Evolutionary conservation across 2,797 vertebrate species (phyloP), one percentile per base, ranked within the genome.

Genomic region (Sparus aurata): DNA sequence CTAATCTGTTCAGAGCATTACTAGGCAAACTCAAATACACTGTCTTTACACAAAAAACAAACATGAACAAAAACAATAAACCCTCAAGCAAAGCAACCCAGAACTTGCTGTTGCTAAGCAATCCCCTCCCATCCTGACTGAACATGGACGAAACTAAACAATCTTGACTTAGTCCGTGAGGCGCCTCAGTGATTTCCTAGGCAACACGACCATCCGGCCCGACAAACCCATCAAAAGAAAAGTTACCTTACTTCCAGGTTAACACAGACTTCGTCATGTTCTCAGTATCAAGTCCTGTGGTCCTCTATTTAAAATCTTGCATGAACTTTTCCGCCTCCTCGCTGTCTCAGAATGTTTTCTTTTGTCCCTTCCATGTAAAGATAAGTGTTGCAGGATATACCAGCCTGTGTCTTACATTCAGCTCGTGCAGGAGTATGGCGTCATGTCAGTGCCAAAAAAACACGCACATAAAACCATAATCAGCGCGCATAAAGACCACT

Each of bases 301-400:
- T 45, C 47, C 22, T 62, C 25, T 27, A 41, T 45, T 69, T 13
- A 18, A 1, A 18, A 25, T 34, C 17, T 52, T 47, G 50, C 49
- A 69, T 1, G 55, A 62, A 62, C 11, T 20, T 58, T 12, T 62
- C 55, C 3, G 17, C 3, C 3, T 65, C 17, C 23, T n/a, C 10
- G 30, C 58, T 30, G 18, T 34, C 30, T 54, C 17, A 10, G 15
- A 66, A 75, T 2, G 53, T 13, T 59, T 75, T 59, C 55, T 58
- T 58, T 4, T 66, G 43, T 27, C 17, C 73, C 18, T 60, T 75
- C 54, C 63, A 68, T 13, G 27, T 75, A 20, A 75, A 75, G 18
- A 75, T 25, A 1, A n/a, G 34, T 12, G 2, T 41, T 38, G 20
- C 34, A 41, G 58, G 34, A 2, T n/a, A 41, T 13, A 22, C 34